phyloP scores from a whole-genome alignment of 2,888 invertebrate genomes.

The Rosalia funebris region DNA sequence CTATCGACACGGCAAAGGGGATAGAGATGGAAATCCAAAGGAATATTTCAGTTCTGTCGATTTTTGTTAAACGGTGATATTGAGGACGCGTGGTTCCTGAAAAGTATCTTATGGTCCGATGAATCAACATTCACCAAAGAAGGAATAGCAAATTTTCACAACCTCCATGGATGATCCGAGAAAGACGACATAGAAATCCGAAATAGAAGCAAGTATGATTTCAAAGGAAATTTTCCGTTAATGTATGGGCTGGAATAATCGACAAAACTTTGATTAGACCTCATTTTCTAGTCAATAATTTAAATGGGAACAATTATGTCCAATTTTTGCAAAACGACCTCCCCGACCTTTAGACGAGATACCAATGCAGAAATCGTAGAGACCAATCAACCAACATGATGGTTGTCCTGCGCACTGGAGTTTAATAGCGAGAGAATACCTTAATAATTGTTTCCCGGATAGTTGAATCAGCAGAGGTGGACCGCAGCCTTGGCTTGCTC shows the following conservation, averaged over 20 bases:
- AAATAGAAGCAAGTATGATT: background rate
- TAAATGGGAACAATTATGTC: constrained; percentile 1
- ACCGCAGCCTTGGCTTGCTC: too few species aligned
- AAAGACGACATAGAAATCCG: background rate
- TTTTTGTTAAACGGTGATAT: background rate
- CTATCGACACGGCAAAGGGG: too few species aligned
- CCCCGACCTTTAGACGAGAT: too few species aligned
- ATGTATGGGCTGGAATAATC: background rate
- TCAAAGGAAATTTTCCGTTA: background rate
- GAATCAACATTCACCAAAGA: background rate
- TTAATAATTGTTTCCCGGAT: too few species aligned
- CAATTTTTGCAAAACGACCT: too few species aligned
- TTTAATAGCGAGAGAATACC: too few species aligned
- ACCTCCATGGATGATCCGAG: background rate
- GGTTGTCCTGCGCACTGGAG: too few species aligned
- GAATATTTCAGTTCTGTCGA: background rate
- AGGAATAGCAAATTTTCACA: background rate
- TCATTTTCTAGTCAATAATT: background rate
- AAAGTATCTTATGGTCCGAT: background rate
- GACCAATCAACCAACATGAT: too few species aligned
- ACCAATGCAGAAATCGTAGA: too few species aligned
- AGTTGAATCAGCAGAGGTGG: too few species aligned
- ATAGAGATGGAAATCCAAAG: too few species aligned
- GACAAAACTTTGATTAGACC: background rate
- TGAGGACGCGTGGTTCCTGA: background rate